Evolutionary conservation across 2,888 invertebrate species (phyloP), one percentile per base, ranked within the genome.

Genomic region (Lamellibrachia satsuma): DNA sequence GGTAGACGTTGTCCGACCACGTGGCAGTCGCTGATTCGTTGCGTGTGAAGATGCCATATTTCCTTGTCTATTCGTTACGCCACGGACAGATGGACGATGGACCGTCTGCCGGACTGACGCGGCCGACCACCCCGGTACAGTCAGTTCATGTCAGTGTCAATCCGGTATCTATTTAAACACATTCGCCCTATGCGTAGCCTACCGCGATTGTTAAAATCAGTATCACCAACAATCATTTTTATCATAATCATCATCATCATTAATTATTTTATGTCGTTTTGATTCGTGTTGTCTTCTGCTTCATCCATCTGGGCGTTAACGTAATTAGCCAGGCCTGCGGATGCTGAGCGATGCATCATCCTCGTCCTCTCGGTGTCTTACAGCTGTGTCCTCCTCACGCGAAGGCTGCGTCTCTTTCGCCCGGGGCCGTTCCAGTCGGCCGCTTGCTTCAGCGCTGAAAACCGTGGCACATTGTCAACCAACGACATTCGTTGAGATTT

Each of bases 351-450:
- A 75, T 75, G 75, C 75, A 75, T 75, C 75, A 22, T 75, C 75
- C 22, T 15, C 6, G 22, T 75, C 75, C 22, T 22, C 15, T 15
- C 6, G 22, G 22, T 75, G 22, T 22, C 22, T 75, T 75, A 75
- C 75, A 22, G 75, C 75, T 75, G 75, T 75, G 75, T 75, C 75
- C 75, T 75, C 75, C n/a, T 75, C 22, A 6, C 75, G n/a, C 75
- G 15, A 11, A 75, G 15, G 22, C 91, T 91, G 3, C 91, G 91
- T 52, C 92, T 90, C 90, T 92, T 92, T 27, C 93, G 92, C 15
- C 93, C 93, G 51, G 93, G 93, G 52, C 93, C 92, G 92, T 93
- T 93, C 93, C 93, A 93, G 92, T 93, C 93, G 39, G 93, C 92
- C 11, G 93, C 93, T 27, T 93, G 92, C 90, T 93, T 93, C 91